These are phyloP conservation scores for Struthidea cinerea DNA, from an alignment of 2,113 vertebrate genomes.

Conservation along the genomic window DNA sequence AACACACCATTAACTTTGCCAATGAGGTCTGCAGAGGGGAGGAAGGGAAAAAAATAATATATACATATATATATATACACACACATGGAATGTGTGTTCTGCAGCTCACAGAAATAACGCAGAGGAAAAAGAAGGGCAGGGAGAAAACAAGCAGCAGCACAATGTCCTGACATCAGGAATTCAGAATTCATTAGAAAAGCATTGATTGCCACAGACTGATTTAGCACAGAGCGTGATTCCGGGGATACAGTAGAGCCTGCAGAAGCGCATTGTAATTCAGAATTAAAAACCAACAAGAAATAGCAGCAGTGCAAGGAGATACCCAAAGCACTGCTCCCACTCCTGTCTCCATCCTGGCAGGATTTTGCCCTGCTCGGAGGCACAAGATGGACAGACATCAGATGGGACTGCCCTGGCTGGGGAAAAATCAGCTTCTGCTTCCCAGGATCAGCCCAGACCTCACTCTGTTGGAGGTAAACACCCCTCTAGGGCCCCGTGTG, in stretches of 20 bases:
- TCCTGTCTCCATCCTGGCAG: background rate
- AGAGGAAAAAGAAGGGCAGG: slow-evolving; percentile 53
- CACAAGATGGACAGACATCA: fast-evolving
- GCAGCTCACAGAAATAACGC: background rate
- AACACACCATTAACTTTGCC: slow-evolving; percentile 73
- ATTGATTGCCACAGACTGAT: slow-evolving; percentile 76
- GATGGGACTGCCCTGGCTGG: background rate
- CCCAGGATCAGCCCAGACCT: background rate
- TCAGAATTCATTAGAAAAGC: slow-evolving; percentile 77
- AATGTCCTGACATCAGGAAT: slow-evolving; percentile 71
- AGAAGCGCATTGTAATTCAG: slow-evolving; percentile 58
- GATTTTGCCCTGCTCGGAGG: background rate
- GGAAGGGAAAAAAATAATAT: background rate
- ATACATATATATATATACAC: background rate
- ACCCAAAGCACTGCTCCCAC: background rate
- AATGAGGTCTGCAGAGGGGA: slow-evolving; percentile 57
- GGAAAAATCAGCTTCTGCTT: background rate
- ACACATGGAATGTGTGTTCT: background rate
- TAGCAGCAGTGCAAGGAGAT: background rate
- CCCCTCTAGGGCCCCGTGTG: fast-evolving
- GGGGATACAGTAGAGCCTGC: slow-evolving; percentile 39
- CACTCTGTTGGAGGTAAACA: fast-evolving
- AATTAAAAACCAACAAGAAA: slow-evolving; percentile 38
- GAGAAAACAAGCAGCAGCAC: slow-evolving; percentile 59
- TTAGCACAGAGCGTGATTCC: slow-evolving; percentile 69